These are phyloP conservation scores for Kuschelorhynchus macadamiae DNA, from an alignment of 2,888 invertebrate genomes.

Conservation along the genomic window DNA sequence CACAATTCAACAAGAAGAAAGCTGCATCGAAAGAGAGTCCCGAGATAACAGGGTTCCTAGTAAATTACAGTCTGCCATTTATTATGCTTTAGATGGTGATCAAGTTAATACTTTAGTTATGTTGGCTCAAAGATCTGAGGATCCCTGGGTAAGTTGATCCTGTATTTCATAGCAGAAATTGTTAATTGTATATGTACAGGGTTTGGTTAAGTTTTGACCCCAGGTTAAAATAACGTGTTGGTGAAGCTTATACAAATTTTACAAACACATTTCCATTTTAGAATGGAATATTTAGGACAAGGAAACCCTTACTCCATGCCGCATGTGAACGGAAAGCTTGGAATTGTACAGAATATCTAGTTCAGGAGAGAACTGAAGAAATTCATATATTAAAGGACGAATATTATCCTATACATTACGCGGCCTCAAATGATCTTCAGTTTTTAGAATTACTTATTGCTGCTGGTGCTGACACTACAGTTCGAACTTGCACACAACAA, in stretches of 20 bases:
- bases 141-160: conserved; percentile 75
- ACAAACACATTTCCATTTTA: too few relatives aligned
- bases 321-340: conserved; percentile 81
- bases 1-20: conserved; percentile 71
- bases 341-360: conserved; percentile 79
- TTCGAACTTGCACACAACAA: conserved; percentile 79
- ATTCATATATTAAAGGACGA: conserved; percentile 81
- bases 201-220: background rate
- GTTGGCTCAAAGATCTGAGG: conserved; percentile 77
- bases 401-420: conserved; percentile 84
- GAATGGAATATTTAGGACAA: conserved; percentile 71
- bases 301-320: conserved; percentile 77
- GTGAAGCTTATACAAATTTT: too few relatives aligned
- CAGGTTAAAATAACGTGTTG: too few relatives aligned
- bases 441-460: conserved; percentile 77
- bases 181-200: background rate
- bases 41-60: conserved; percentile 65
- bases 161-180: background rate
- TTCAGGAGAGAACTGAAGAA: conserved; percentile 77
- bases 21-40: conserved; percentile 66
- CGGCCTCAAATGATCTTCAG: conserved; percentile 79
- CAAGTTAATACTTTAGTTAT: conserved; percentile 79
- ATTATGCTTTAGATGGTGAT: conserved; percentile 81
- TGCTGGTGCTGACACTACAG: conserved; percentile 80
- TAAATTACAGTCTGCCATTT: conserved; percentile 78